Conservation (phyloP, 2,888 invertebrate species). For the Didymodactylos carnosus region DNA sequence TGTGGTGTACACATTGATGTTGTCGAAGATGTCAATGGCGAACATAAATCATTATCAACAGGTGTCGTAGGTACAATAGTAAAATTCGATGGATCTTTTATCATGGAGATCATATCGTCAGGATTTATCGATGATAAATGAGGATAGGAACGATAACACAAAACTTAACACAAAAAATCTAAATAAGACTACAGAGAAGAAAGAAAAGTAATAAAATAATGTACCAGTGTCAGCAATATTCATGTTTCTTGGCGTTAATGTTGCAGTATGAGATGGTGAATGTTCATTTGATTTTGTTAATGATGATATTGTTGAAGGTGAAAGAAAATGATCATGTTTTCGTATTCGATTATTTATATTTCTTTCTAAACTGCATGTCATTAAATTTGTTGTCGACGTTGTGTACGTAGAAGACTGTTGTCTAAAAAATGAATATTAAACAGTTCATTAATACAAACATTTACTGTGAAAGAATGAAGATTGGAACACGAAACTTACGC, state of each 20-base stretch:
- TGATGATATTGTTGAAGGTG: not conserved
- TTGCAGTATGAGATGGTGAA: not conserved
- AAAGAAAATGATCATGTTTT: not conserved
- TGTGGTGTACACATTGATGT: not conserved
- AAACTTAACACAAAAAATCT: not conserved
- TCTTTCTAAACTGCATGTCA: not conserved
- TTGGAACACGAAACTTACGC: not conserved
- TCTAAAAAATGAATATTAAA: not conserved
- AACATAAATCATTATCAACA: not conserved
- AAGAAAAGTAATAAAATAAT: too few species aligned
- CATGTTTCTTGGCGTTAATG: not conserved
- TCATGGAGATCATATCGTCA: too few species aligned
- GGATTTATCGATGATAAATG: too few species aligned
- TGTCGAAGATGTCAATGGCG: not conserved
- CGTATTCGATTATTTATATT: not conserved
- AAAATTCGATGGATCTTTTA: not conserved
- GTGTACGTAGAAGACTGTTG: too few species aligned
- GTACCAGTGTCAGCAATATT: not conserved
- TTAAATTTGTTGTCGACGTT: not conserved
- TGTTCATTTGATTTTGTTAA: not conserved
- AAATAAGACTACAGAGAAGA: not conserved
- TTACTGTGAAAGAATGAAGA: not conserved
- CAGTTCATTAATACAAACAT: not conserved
- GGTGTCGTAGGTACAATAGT: not conserved
- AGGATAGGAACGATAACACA: not conserved